These are phyloP conservation scores for Nilaparvata lugens DNA, from an alignment of 1,140 invertebrate genomes.

Conservation along the genomic window DNA sequence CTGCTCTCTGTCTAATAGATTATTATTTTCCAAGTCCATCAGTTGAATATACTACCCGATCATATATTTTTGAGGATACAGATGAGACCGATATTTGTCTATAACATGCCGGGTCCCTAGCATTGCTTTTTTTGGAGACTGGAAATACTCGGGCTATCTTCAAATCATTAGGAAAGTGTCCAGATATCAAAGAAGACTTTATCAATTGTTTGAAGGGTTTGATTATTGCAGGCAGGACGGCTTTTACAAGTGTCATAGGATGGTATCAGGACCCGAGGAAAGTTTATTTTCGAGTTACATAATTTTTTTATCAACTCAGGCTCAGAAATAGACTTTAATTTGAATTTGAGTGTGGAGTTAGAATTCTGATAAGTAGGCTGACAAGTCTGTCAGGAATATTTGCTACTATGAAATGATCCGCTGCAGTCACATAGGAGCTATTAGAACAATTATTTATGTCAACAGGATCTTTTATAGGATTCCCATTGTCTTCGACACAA, in stretches of 20 bases:
- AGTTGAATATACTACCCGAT: conserved; percentile 3
- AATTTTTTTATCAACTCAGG: not conserved
- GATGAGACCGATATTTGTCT: not conserved
- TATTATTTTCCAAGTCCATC: conserved; percentile 3
- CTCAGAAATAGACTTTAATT: not conserved
- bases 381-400: no score
- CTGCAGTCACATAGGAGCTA: no score
- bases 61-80: not conserved
- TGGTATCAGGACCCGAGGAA: not conserved
- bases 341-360: not conserved
- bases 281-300: not conserved
- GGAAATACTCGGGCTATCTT: not conserved
- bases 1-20: conserved; percentile 11
- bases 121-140: not conserved
- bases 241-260: no score
- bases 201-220: no score
- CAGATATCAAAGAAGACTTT: no score
- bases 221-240: no score
- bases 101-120: not conserved
- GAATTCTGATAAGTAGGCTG: no score
- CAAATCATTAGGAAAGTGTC: no score
- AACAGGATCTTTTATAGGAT: no score
- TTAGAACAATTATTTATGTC: no score
- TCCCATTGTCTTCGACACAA: no score
- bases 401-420: no score